Percentiles rank a stretch among this genome's conserved stretches.
Conservation (phyloP, 2,797 vertebrate species). For the Sebastes matsubarae region DNA sequence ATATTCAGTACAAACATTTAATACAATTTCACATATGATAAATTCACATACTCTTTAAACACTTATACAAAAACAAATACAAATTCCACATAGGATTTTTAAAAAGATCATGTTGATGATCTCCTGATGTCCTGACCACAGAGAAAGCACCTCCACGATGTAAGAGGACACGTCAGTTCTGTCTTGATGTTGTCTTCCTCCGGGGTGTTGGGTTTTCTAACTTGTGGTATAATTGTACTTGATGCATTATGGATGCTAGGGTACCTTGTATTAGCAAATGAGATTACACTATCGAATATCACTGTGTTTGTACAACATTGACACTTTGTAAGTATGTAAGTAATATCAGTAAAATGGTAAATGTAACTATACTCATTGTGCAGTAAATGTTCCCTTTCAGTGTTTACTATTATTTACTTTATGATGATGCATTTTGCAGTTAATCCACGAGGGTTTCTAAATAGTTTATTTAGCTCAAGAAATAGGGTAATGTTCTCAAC, state of each 20-base stretch:
- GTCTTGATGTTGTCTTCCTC: neutral
- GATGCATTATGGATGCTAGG: conserved; percentile 28
- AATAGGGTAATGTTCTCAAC: neutral
- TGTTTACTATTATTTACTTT: neutral
- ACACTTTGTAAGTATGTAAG: neutral
- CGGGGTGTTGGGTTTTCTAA: neutral
- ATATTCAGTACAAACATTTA: neutral
- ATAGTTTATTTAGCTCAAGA: neutral
- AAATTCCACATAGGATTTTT: neutral
- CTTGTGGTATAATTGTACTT: neutral
- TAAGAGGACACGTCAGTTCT: neutral
- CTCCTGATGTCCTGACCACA: neutral
- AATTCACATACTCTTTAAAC: neutral
- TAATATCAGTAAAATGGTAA: neutral
- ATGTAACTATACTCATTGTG: too few species aligned
- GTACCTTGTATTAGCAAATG: neutral
- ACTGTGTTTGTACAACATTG: conserved; percentile 1
- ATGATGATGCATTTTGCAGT: neutral
- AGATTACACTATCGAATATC: conserved; percentile 11
- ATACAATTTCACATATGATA: too few species aligned
- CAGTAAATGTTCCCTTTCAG: too few species aligned
- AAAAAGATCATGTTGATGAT: neutral
- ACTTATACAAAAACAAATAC: too few species aligned
- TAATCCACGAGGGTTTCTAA: neutral
- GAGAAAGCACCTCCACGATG: neutral